phyloP scores from a whole-genome alignment of 2,888 invertebrate genomes.

The Aphodius granarius region DNA sequence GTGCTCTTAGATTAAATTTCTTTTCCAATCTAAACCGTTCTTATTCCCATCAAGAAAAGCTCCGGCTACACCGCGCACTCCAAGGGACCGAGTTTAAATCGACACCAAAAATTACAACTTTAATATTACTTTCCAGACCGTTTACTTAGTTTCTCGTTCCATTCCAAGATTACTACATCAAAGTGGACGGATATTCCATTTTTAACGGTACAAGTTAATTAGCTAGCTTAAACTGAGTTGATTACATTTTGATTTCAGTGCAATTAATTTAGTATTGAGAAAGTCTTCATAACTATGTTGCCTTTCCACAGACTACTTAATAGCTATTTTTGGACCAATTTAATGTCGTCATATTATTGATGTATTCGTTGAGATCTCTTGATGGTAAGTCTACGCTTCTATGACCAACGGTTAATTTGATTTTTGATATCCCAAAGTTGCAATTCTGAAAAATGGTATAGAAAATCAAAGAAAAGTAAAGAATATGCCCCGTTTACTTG shows the following conservation, averaged over 20 bases:
- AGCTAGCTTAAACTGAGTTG: not conserved
- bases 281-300: not conserved
- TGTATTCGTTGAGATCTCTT: no score
- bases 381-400: no score
- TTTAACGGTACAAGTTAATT: not conserved
- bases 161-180: not conserved
- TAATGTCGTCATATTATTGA: no score
- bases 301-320: no score
- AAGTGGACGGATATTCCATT: not conserved
- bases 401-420: no score
- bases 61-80: not conserved
- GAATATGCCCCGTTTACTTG: no score
- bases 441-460: no score
- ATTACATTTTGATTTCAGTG: not conserved
- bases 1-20: conserved; percentile 14
- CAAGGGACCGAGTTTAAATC: not conserved
- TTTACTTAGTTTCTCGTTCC: conserved; percentile 3
- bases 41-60: conserved; percentile 8
- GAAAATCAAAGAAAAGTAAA: no score
- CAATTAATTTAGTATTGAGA: not conserved
- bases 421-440: no score
- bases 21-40: conserved; percentile 11
- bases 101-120: conserved; percentile 8
- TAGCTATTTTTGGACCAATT: no score
- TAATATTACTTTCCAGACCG: not conserved